These are phyloP conservation scores for Pristionchus arcanus DNA, from an alignment of 2,888 invertebrate species.

Conservation along the genomic window DNA sequence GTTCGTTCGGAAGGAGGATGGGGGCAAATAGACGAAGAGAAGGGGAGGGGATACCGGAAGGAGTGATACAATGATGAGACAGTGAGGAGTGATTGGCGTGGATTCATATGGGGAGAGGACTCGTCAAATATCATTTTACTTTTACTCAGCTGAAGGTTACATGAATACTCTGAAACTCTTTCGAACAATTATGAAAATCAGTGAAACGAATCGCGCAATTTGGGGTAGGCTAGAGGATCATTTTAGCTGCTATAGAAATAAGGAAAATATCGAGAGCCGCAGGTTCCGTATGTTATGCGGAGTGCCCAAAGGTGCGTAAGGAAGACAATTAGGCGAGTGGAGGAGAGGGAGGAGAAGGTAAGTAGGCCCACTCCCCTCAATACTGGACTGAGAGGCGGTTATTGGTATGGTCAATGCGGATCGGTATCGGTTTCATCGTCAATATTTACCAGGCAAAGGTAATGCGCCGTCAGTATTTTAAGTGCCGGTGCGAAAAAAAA, in stretches of 20 bases:
- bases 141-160: background rate
- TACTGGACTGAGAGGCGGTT: background rate
- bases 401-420: too few species aligned
- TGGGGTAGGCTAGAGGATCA: background rate
- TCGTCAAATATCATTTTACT: background rate
- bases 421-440: too few species aligned
- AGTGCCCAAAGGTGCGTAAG: slow-evolving; percentile 24
- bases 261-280: background rate
- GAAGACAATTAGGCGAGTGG: slow-evolving; percentile 28
- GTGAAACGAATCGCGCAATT: too few species aligned
- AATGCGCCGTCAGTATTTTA: too few species aligned
- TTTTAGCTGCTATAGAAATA: too few species aligned
- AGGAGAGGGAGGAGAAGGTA: background rate
- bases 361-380: slow-evolving; percentile 21
- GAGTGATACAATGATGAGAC: background rate
- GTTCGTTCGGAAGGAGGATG: background rate
- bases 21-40: background rate
- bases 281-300: background rate
- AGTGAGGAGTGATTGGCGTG: background rate
- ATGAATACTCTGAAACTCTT: background rate
- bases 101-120: background rate
- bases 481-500: too few species aligned
- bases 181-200: background rate
- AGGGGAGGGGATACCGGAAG: background rate
- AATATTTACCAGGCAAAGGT: too few species aligned